phyloP scores from a whole-genome alignment of 2,113 vertebrate genomes.

The Tupaia chinensis region DNA sequence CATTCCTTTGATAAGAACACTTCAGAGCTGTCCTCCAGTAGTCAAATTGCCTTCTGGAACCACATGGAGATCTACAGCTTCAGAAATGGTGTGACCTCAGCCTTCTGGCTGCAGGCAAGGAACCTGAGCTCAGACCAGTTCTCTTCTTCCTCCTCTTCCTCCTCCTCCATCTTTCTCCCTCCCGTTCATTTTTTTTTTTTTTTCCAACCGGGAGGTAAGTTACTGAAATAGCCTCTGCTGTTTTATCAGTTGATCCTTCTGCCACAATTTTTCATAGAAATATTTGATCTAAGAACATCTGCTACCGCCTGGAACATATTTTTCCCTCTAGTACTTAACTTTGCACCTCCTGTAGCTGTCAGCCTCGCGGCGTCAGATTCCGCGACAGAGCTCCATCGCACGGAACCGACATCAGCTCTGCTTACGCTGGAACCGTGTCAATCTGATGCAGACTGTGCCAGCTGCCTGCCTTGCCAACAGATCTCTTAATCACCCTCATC shows the following conservation, averaged over 20 bases:
- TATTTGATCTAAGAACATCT: slow-evolving; percentile 72
- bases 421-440: not conserved
- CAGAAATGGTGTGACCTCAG: rapidly evolving
- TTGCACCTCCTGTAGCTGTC: slow-evolving; percentile 59
- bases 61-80: rapidly evolving
- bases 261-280: slow-evolving; percentile 34
- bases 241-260: slow-evolving; percentile 52
- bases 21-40: not conserved
- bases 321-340: not conserved
- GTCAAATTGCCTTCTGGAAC: not conserved
- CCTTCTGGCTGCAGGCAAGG: rapidly evolving
- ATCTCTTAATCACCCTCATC: not conserved
- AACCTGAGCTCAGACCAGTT: not conserved
- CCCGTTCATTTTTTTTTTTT: not conserved
- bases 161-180: too few relatives aligned
- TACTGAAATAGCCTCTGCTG: not conserved
- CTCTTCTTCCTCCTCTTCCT: not conserved
- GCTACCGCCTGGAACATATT: slow-evolving; percentile 40
- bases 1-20: not conserved
- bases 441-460: rapidly evolving
- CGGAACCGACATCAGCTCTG: not conserved
- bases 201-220: not conserved
- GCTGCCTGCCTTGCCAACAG: not conserved
- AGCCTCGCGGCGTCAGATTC: not conserved
- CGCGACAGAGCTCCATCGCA: not conserved